A percentile compares a stretch with the other conserved stretches of the same genome.
phyloP scores from a whole-genome alignment of 2,797 vertebrate genomes.

The Lepus townsendii region DNA sequence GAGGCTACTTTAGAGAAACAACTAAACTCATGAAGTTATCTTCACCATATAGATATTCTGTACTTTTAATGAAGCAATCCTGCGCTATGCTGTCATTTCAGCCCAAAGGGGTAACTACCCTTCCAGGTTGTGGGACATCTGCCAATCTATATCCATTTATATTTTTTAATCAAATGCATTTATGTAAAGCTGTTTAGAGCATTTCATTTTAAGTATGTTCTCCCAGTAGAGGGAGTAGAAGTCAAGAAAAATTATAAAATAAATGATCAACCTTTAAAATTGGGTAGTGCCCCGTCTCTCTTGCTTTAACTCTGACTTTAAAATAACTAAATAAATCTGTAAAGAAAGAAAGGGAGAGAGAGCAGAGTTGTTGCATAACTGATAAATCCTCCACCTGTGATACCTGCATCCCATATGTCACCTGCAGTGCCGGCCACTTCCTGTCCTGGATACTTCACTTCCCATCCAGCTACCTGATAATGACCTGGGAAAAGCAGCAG shows the following conservation, averaged over 20 bases:
- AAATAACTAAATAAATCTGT: too few relatives aligned
- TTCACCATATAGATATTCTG: not conserved
- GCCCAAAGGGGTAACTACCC: not conserved
- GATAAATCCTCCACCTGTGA: too few relatives aligned
- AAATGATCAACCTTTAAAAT: not conserved
- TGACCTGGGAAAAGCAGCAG: too few relatives aligned
- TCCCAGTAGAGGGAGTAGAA: not conserved
- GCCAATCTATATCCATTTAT: not conserved
- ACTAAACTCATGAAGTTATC: not conserved
- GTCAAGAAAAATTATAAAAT: constrained; percentile 16
- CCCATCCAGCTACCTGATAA: too few relatives aligned
- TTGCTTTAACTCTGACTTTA: too few relatives aligned
- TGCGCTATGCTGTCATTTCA: not conserved
- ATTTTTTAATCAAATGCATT: not conserved
- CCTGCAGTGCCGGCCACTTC: too few relatives aligned
- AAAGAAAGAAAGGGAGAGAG: too few relatives aligned
- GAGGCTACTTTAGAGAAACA: not conserved
- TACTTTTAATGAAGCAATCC: not conserved
- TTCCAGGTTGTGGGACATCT: not conserved
- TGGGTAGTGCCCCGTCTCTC: too few relatives aligned
- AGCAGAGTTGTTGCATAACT: too few relatives aligned
- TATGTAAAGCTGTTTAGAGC: not conserved
- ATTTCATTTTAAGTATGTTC: constrained; percentile 9
- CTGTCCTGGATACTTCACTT: too few relatives aligned
- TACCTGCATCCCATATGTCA: too few relatives aligned